Evolutionary conservation across 1,140 invertebrate species (phyloP).

Genomic region (Pseudomyrmex flavicornis): DNA sequence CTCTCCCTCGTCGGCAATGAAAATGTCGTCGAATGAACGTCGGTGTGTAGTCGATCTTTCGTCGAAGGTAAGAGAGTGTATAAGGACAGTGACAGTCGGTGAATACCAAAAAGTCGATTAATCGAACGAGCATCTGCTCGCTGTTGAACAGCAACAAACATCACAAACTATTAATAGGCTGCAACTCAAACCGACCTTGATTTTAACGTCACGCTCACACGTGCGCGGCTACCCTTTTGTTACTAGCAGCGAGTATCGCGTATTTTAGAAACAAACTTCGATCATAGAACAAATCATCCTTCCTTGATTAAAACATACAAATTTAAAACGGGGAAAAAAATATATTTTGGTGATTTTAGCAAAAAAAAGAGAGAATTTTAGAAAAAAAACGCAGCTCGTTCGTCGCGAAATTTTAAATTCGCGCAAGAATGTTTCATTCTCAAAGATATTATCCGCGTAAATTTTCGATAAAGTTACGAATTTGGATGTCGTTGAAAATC

Average conservation of each 20-base stretch:
- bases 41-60: background rate
- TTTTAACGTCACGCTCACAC: constrained; percentile 36
- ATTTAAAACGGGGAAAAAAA: background rate
- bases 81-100: constrained; percentile 20
- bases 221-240: constrained; percentile 23
- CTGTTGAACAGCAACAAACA: constrained; percentile 43
- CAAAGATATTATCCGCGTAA: background rate
- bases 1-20: background rate
- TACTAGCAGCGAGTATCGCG: background rate
- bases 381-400: background rate
- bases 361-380: no score
- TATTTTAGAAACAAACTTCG: background rate
- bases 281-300: no score
- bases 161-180: constrained; percentile 36
- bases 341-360: background rate
- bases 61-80: background rate
- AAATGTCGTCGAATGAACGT: constrained; percentile 33
- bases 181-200: constrained; percentile 53
- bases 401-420: no score
- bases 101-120: constrained; percentile 47
- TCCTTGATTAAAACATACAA: background rate
- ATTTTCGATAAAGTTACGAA: background rate
- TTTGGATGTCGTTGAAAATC: constrained; percentile 30
- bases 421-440: no score
- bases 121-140: constrained; percentile 53